phyloP scores from a whole-genome alignment of 2,888 invertebrate genomes.

The Xestia ashworthii region DNA sequence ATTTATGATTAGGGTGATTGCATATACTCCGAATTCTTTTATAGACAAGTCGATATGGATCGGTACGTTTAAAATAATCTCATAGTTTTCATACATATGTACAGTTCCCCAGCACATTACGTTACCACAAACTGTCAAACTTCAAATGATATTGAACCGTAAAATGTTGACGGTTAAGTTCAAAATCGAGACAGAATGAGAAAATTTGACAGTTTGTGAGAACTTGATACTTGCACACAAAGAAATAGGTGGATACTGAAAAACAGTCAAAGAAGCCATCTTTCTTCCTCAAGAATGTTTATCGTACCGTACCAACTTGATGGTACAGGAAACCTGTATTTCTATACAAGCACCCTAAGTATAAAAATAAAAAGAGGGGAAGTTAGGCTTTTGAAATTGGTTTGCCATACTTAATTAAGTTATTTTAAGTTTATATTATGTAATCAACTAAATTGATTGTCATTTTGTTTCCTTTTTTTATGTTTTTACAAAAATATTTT shows the following conservation, averaged over 20 bases:
- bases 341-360: background rate
- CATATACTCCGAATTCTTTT: background rate
- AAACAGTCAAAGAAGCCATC: background rate
- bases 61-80: background rate
- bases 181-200: no score
- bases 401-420: constrained; percentile 38
- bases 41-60: background rate
- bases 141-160: no score
- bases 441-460: constrained; percentile 43
- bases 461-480: constrained; percentile 13
- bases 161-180: no score
- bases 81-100: background rate
- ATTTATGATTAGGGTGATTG: background rate
- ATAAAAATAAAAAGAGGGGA: background rate
- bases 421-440: constrained; percentile 36
- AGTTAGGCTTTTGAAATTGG: constrained; percentile 14
- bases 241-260: background rate
- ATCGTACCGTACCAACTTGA: background rate
- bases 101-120: no score
- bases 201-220: no score
- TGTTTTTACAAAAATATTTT: background rate
- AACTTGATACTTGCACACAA: background rate
- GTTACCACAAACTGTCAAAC: no score
- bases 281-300: background rate
- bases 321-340: background rate